Base-by-base conservation (phyloP, 2,888 invertebrate species). In the Cerceris rybyensis region DNA sequence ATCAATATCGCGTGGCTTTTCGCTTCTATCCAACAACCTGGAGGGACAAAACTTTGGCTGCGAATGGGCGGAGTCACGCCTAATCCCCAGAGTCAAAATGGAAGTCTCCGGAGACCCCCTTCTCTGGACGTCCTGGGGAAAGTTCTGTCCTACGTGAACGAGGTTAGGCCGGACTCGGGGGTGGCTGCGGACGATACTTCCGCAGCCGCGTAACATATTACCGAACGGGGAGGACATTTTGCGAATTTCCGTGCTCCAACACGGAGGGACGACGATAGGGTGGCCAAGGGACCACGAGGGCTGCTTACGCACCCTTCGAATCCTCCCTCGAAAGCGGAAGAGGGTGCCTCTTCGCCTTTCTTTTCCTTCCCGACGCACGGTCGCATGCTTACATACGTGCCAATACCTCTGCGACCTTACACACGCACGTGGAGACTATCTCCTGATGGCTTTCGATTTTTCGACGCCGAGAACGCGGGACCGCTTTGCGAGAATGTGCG, bases 71-170 rank as follows among this genome's bases (percentile, higher is more conserved):
- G 92, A 91, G 92, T 92, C 92, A 91, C 89, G 90, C 90, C 91
- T 92, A 92, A 92, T 92, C 92, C 92, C 92, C 86, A 90, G 92
- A 92, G 92, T 92, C 92, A 92, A 92, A 92, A 92, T 92, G 92
- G 92, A 92, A 91, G 92, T 92, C 92, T 92, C 92, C 75, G 80
- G 92, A 92, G 92, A 91, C 88, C 83, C 76, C 72, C 76, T 78
- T 67, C 82, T 82, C 70, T 60, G 57, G 28, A 72, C 66, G 55
- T 2, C 59, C 68, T 42, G 39, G 70, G 55, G 64, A 66, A 86
- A 82, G 74, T 85, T 78, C 71, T 81, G 86, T 76, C 86, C 70
- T 9, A n/a, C 76, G 61, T 66, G 70, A 50, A 70, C 67, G 64
- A 57, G 63, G 78, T 80, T 84, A 78, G 76, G 78, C 82, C 65